A percentile compares a stretch with the other conserved stretches of the same genome.
These are phyloP conservation scores for Sebastes minor DNA, from an alignment of 2,797 vertebrate genomes.

Conservation along the genomic window DNA sequence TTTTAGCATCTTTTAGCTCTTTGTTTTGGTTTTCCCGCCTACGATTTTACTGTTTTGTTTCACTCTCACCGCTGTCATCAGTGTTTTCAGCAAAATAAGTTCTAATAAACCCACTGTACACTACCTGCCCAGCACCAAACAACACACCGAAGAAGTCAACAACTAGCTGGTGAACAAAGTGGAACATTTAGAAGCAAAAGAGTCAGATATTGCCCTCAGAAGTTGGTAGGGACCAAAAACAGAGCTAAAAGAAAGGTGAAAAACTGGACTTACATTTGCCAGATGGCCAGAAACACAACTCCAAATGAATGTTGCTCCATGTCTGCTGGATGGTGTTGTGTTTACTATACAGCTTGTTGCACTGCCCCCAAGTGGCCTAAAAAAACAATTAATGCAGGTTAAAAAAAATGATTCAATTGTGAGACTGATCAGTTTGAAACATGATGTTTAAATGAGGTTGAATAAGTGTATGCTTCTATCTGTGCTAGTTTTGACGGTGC, in stretches of 20 bases:
- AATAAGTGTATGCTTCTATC: not conserved
- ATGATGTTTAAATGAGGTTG: not conserved
- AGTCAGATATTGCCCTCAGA: not conserved
- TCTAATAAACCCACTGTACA: too few species aligned
- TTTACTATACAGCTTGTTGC: not conserved
- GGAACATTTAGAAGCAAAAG: not conserved
- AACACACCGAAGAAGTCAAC: not conserved
- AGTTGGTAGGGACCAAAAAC: not conserved
- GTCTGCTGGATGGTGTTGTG: not conserved
- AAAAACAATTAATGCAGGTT: not conserved
- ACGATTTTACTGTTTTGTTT: not conserved
- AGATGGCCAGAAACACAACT: not conserved
- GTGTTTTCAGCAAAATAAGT: not conserved
- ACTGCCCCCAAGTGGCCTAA: not conserved
- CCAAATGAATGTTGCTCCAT: not conserved
- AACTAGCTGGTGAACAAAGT: not conserved
- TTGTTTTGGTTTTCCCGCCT: not conserved
- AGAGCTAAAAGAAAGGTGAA: not conserved
- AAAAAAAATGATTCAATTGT: not conserved
- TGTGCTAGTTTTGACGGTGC: constrained; percentile 36
- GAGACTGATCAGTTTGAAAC: not conserved
- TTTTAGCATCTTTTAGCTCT: not conserved
- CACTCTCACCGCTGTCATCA: not conserved
- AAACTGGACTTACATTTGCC: not conserved
- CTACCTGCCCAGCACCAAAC: not conserved